phyloP scores from a whole-genome alignment of 2,113 vertebrate species.

The Tauraco erythrolophus region DNA sequence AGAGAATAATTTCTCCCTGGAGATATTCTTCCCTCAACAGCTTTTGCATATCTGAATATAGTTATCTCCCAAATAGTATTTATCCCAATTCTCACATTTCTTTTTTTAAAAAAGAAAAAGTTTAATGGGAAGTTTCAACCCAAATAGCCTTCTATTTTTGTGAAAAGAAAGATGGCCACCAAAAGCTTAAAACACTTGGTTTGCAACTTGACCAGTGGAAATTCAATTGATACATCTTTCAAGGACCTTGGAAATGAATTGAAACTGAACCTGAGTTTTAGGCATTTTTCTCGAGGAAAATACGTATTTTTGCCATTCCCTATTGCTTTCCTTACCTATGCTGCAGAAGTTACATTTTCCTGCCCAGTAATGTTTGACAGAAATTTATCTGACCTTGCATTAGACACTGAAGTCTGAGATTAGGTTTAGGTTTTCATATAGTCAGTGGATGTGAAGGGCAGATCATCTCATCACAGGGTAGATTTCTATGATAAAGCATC shows the following conservation, averaged over 20 bases:
- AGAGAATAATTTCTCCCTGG: not conserved
- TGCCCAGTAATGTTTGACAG: not conserved
- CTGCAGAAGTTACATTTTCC: not conserved
- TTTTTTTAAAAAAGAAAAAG: too few relatives aligned
- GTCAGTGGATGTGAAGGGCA: not conserved
- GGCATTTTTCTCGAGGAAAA: too few relatives aligned
- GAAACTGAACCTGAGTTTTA: not conserved
- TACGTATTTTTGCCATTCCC: not conserved
- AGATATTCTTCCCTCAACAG: not conserved
- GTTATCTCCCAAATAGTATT: not conserved
- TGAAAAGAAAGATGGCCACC: not conserved
- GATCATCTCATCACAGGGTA: not conserved
- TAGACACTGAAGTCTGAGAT: not conserved
- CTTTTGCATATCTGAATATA: not conserved
- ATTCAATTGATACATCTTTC: not conserved
- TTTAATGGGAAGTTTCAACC: not conserved
- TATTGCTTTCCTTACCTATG: not conserved
- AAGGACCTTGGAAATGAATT: not conserved
- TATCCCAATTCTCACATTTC: too few relatives aligned
- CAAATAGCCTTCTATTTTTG: not conserved
- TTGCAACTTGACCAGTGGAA: not conserved
- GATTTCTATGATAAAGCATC: not conserved
- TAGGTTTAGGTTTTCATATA: not conserved
- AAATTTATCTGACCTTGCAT: not conserved
- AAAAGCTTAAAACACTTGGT: not conserved